Conservation (phyloP, 2,888 invertebrate genomes). For the Cephus sareptanus region DNA sequence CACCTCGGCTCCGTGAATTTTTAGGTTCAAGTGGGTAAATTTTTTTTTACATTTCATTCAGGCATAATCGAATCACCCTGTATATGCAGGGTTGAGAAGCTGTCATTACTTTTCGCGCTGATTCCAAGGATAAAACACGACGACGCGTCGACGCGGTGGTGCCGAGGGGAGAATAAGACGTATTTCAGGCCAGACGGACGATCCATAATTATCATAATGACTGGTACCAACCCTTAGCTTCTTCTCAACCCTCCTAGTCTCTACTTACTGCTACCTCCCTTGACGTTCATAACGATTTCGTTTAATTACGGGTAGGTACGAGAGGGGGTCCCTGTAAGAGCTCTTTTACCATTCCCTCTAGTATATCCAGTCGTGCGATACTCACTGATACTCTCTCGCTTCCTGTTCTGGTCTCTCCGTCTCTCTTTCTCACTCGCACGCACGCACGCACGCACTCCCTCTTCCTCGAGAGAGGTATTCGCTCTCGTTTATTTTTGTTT, state of each 20-base stretch:
- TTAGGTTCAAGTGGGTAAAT: background rate
- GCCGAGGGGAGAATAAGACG: constrained; percentile 6
- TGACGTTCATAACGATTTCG: constrained; percentile 29
- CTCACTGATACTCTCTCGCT: constrained; percentile 8
- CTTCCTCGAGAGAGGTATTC: background rate
- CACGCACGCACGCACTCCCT: background rate
- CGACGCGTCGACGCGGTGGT: background rate
- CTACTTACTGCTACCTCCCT: constrained; percentile 9
- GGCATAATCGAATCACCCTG: background rate
- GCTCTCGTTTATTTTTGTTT: background rate
- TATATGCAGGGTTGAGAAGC: background rate
- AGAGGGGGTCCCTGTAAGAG: background rate
- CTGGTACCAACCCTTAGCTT: constrained; percentile 14
- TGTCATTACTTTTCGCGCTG: background rate
- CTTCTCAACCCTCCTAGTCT: background rate
- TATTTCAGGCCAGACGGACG: constrained; percentile 23
- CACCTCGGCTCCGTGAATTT: background rate
- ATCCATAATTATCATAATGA: constrained; percentile 33
- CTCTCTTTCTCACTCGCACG: background rate
- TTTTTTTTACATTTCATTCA: background rate
- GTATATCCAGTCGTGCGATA: background rate
- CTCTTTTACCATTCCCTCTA: background rate
- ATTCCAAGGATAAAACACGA: background rate
- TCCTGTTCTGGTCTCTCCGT: background rate
- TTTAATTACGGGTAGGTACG: constrained; percentile 30